Evolutionary conservation across 2,113 vertebrate genomes (phyloP).

Genomic region (Corythornis vintsioides): DNA sequence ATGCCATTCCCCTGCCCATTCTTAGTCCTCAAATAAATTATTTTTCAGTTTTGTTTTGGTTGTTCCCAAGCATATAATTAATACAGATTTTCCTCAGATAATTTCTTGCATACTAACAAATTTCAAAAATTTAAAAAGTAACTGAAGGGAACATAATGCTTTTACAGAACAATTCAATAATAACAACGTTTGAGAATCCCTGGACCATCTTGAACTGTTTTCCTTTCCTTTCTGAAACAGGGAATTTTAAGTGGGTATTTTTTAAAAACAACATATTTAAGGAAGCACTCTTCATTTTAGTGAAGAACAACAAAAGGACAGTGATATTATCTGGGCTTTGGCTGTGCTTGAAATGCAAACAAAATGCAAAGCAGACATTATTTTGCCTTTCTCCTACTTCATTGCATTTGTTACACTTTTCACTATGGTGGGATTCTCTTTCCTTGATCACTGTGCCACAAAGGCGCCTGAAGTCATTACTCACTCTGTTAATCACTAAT

Average conservation of each 20-base stretch:
- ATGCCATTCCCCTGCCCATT: not conserved
- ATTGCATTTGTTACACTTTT: not conserved
- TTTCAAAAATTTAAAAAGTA: not conserved
- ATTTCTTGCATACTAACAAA: not conserved
- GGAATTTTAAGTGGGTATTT: not conserved
- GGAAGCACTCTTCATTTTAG: not conserved
- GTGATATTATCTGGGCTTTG: not conserved
- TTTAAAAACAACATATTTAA: not conserved
- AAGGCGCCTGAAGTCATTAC: constrained; percentile 47
- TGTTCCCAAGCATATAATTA: not conserved
- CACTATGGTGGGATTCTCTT: not conserved
- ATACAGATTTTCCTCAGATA: not conserved
- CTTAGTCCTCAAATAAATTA: not conserved
- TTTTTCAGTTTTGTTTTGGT: not conserved
- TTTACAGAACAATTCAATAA: not conserved
- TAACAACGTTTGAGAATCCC: not conserved
- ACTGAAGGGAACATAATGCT: not conserved
- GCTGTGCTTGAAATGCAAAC: not conserved
- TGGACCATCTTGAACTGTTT: not conserved
- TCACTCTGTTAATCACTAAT: constrained; percentile 64
- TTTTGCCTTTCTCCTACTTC: not conserved
- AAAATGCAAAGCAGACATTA: not conserved
- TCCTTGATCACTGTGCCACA: not conserved
- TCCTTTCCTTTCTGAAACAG: not conserved
- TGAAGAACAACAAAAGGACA: not conserved